These are phyloP conservation scores for Hypomesus transpacificus DNA, from an alignment of 2,113 vertebrate species.

Conservation along the genomic window DNA sequence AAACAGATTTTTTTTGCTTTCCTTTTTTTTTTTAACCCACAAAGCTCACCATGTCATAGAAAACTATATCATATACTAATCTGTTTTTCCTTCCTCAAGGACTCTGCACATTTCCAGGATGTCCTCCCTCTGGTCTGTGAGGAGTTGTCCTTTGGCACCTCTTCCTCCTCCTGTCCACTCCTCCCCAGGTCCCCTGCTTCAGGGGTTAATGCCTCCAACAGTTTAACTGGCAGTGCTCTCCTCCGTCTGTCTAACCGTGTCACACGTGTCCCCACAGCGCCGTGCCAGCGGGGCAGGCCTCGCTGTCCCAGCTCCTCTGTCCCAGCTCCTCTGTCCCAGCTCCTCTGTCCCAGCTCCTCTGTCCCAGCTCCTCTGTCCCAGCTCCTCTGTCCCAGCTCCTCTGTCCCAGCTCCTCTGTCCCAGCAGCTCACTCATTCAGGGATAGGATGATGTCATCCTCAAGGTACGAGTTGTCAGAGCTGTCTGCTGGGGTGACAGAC, in stretches of 20 bases:
- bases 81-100: slow-evolving; percentile 33
- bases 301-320: slow-evolving; percentile 4
- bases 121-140: slow-evolving; percentile 1
- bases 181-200: slow-evolving; percentile 13
- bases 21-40: neutral
- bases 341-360: neutral
- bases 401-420: too few species aligned
- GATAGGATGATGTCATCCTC: slow-evolving; percentile 98
- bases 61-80: slow-evolving; percentile 63
- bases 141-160: slow-evolving; percentile 20
- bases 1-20: slow-evolving; percentile 10
- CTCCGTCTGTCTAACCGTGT: neutral
- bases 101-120: neutral
- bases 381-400: neutral
- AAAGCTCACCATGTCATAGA: slow-evolving; percentile 36
- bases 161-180: neutral
- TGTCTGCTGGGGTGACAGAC: slow-evolving; percentile 80
- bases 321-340: neutral
- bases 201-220: slow-evolving; percentile 16
- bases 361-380: too few species aligned
- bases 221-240: slow-evolving; percentile 49
- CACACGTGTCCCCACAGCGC: neutral
- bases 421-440: slow-evolving; percentile 69
- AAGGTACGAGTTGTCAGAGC: slow-evolving; percentile 94
- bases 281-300: slow-evolving; percentile 27